Conservation (phyloP, 1,140 invertebrate species). For the Temnothorax longispinosus region DNA sequence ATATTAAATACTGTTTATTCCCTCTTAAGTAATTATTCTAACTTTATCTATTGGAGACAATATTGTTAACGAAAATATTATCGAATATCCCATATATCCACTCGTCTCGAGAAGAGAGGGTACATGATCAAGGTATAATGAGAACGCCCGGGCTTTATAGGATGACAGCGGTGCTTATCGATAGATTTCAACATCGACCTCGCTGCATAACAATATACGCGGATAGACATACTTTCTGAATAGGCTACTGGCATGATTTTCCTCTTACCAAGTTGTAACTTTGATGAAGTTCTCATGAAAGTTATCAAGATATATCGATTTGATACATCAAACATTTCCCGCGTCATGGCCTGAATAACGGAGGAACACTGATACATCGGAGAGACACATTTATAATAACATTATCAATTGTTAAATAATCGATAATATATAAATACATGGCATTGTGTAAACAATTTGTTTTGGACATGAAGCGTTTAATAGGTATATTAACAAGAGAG, state of each 20-base stretch:
- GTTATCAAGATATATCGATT: slow-evolving; percentile 36
- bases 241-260: slow-evolving; percentile 44
- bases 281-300: slow-evolving; percentile 32
- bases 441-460: neutral
- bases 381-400: neutral
- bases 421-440: neutral
- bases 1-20: neutral
- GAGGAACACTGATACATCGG: neutral
- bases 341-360: neutral
- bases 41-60: neutral
- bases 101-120: neutral
- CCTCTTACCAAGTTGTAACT: slow-evolving; percentile 38
- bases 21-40: neutral
- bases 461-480: neutral
- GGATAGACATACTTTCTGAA: slow-evolving; percentile 39
- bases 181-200: slow-evolving; percentile 29
- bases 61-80: neutral
- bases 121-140: slow-evolving; percentile 12
- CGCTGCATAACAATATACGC: slow-evolving; percentile 39
- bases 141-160: neutral
- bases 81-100: neutral
- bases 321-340: slow-evolving; percentile 19
- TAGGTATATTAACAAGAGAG: neutral
- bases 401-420: neutral
- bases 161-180: slow-evolving; percentile 16